Evolutionary conservation across 1,140 invertebrate species (phyloP), one percentile per base, ranked within the genome.

Genomic region (Ceratina australensis): DNA sequence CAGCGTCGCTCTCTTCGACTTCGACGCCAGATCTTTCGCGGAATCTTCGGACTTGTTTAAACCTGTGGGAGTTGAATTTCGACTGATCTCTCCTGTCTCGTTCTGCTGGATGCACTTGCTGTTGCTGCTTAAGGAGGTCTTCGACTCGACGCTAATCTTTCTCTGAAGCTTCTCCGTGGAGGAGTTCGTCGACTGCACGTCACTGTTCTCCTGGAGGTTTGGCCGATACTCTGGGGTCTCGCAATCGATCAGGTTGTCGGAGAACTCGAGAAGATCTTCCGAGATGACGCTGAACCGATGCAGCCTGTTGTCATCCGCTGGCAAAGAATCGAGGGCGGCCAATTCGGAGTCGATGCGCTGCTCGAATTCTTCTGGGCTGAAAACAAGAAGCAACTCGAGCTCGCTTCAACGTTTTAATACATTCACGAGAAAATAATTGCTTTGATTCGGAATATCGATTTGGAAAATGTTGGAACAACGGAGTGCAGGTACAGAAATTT

Each of bases 331-430:
- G 57, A 96, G 79, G 10, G 94, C 94, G 26, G 95, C 94, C 33
- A 95, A 86, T 81, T 95, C 94, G 4, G 93, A 94, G 50, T 95
- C 95, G 49, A 95, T 95, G 69, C 94, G 93, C 78, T 88, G 87
- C 33, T 92, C 91, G 56, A 93, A 94, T 77, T 94, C 94, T 79
- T 94, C 93, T 42, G 93, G 88, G 68, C 92, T 93, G 78, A 74
- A 91, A 87, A 69, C 5, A 20, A 12, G 5, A 52, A n/a, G 2
- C 8, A 12, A 15, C 5, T 24, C 5, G 5, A 2, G 8, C 13
- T 47, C 42, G 7, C n/a, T n/a, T n/a, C n/a, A n/a, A n/a, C n/a
- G n/a, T n/a, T n/a, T n/a, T n/a, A n/a, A n/a, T n/a, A n/a, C n/a
- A n/a, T n/a, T n/a, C n/a, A 47, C 5, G 8, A 7, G 20, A 16